Percentiles rank a stretch among this genome's conserved stretches.
These are phyloP conservation scores for Microcebus tavaratra DNA, from an alignment of 2,113 vertebrate species.

Conservation along the genomic window DNA sequence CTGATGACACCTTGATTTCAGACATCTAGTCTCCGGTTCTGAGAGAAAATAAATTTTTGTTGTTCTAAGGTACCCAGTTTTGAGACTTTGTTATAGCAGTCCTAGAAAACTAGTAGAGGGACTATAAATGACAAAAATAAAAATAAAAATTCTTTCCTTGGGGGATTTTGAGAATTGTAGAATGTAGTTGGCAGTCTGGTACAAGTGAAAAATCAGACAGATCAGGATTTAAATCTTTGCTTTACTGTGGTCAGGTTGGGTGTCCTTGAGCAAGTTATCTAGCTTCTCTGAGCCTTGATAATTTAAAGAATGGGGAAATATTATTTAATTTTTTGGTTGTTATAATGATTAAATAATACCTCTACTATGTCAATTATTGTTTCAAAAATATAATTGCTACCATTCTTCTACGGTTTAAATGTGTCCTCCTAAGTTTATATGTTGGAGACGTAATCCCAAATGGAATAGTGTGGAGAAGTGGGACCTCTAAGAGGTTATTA, in stretches of 20 bases:
- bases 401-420: background rate
- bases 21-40: background rate
- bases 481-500: background rate
- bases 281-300: background rate
- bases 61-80: background rate
- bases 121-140: background rate
- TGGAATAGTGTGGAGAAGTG: background rate
- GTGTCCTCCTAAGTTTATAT: background rate
- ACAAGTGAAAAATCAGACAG: conserved; percentile 14
- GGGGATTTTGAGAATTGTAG: background rate
- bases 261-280: background rate
- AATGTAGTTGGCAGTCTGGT: background rate
- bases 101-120: background rate
- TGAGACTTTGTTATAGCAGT: background rate
- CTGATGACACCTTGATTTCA: background rate
- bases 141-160: background rate
- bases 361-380: background rate
- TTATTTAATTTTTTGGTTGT: background rate
- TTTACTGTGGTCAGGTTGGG: background rate
- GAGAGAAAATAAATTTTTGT: background rate
- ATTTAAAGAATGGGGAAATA: background rate
- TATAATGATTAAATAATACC: background rate
- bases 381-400: conserved; percentile 1
- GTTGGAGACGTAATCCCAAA: background rate
- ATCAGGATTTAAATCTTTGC: background rate